Evolutionary conservation across 1,140 invertebrate species (phyloP), one percentile per base, ranked within the genome.

Genomic region (Drosophila tani): DNA sequence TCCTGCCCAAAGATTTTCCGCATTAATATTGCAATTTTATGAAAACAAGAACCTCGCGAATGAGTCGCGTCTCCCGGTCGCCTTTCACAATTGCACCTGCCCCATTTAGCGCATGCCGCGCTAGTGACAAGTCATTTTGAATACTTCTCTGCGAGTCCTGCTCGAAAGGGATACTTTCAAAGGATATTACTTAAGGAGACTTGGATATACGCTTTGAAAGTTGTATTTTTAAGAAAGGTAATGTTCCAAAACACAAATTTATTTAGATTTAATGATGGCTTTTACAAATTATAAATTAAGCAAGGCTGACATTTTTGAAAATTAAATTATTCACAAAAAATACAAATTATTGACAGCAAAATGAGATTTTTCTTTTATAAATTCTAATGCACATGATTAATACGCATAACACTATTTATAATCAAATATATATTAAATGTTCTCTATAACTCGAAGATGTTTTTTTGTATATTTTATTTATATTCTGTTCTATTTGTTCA

Each of bases 1-100:
- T 62, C 75, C 57, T 67, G 56, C 80, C 71, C 81, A 83, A 87
- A 83, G 84, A 88, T 88, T 87, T 83, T 79, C 76, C 65, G 58
- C 76, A 74, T 82, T 81, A 75, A 67, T 85, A 75, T 74, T 81
- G 67, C 63, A 81, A 64, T 80, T 84, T 84, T 57, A 82, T 82
- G 63, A 75, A 75, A 76, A 55, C 74, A 73, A 77, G 73, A 58
- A 76, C 74, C 43, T 49, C 64, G 56, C 40, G 41, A 46, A 43
- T 5, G 19, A 19, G 53, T 66, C 53, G 63, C 63, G 77, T 68
- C 63, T 17, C 46, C 55, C 21, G 46, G 65, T 57, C 70, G 45
- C 66, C 68, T 21, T 3, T 19, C 27, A 9, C 35, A 38, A 47
- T 45, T 87, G 83, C 83, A 86, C 75, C 82, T 86, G 82, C 63